Conservation (phyloP, 2,113 vertebrate species). For the Siniperca chuatsi region DNA sequence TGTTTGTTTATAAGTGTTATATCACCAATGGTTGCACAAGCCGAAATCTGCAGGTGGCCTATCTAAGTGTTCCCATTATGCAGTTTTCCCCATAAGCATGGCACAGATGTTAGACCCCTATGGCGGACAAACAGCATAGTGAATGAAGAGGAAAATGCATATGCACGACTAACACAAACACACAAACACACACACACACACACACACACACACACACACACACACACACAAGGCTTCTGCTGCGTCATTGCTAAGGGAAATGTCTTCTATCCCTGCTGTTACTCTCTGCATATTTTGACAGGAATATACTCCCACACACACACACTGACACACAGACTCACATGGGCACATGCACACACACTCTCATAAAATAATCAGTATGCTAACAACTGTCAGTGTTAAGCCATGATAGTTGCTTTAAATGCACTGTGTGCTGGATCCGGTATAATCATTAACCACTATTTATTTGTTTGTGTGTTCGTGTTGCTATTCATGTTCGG, state of each 20-base stretch:
- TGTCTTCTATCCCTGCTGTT: conserved; percentile 46
- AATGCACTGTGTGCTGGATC: background rate
- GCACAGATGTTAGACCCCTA: conserved; percentile 63
- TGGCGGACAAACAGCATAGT: conserved; percentile 42
- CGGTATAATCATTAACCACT: conserved; percentile 40
- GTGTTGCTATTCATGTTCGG: background rate
- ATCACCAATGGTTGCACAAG: conserved; percentile 40
- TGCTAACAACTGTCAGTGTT: conserved; percentile 23
- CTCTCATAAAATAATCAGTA: conserved; percentile 29
- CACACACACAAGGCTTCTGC: conserved; percentile 18
- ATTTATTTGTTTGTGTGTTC: conserved; percentile 25
- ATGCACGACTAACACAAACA: conserved; percentile 35
- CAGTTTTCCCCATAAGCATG: conserved; percentile 58
- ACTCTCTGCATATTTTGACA: conserved; percentile 31
- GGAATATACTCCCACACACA: conserved; percentile 10
- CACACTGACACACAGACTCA: background rate
- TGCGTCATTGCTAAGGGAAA: conserved; percentile 47
- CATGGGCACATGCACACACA: background rate
- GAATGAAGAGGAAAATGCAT: conserved; percentile 45
- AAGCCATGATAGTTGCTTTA: conserved; percentile 28
- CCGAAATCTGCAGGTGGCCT: conserved; percentile 65
- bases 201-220: conserved; percentile 2
- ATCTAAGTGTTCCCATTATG: conserved; percentile 67
- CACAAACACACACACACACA: conserved; percentile 2
- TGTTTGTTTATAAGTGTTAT: conserved; percentile 10